Evolutionary conservation across 2,888 invertebrate genomes (phyloP), one percentile per base, ranked within the genome.

Genomic region (Prenolepis imparis): DNA sequence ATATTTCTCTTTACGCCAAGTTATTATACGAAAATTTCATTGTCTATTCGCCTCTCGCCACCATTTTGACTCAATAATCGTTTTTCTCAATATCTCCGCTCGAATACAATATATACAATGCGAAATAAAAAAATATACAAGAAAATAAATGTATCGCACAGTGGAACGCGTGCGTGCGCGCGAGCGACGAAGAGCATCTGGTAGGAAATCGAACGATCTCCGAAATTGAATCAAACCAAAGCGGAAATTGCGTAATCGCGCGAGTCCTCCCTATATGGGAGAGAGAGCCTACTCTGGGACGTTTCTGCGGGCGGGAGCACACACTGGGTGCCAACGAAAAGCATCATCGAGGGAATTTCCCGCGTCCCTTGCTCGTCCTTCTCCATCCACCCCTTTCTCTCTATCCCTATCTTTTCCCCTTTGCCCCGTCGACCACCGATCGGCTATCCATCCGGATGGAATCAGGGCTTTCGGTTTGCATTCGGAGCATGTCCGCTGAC

Each of bases 181-280:
- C 48, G 48, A 52, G 36, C 36, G 15, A 11, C 44, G 48, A 11
- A 32, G 48, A 64, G 55, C 57, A 57, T 77, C 77, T 68, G 67
- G 55, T 88, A 88, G 90, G 90, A 91, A 90, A 90, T 91, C 83
- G 88, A 84, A 87, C 91, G 88, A 89, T 91, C 92, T 90, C 86
- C 88, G 82, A 89, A 92, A 92, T 93, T 88, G 90, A 92, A 92
- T 92, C 88, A 92, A 93, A 91, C 89, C 92, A 90, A 89, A 90
- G 86, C 91, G 92, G 92, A 91, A 93, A 91, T 93, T 91, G 90
- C 89, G 91, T 92, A 92, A 93, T 92, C 91, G 91, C 83, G 86
- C 86, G 84, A 86, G 86, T 84, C 87, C 67, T 59, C 80, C 80
- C 83, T 83, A 4, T 83, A 4, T 9, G 64, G 44, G 67, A 83